Percentiles rank a stretch among this genome's conserved stretches.
Evolutionary conservation across 2,888 invertebrate species (phyloP).

Genomic region (Torymus auratus): DNA sequence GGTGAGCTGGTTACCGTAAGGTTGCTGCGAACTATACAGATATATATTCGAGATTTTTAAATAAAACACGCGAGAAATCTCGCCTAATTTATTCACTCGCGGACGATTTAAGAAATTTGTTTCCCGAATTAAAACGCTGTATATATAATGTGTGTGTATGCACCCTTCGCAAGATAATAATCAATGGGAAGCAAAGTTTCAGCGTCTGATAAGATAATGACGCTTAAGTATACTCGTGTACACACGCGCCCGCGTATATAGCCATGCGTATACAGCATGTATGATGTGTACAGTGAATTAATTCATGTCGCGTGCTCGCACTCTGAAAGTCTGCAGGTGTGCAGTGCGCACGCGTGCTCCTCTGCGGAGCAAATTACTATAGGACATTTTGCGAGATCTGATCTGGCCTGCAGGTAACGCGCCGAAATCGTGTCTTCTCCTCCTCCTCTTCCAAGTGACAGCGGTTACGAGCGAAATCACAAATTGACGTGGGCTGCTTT

Average conservation of each 20-base stretch:
- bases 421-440: slow-evolving; percentile 28
- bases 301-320: slow-evolving; percentile 46
- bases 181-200: background rate
- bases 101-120: no score
- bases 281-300: slow-evolving; percentile 12
- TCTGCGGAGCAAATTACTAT: slow-evolving; percentile 45
- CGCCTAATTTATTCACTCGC: no score
- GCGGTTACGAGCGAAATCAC: slow-evolving; percentile 30
- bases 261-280: background rate
- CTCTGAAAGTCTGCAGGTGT: slow-evolving; percentile 26
- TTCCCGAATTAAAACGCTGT: no score
- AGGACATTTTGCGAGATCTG: slow-evolving; percentile 41
- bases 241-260: background rate
- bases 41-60: no score
- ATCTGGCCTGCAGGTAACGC: slow-evolving; percentile 16
- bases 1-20: no score
- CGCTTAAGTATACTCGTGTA: background rate
- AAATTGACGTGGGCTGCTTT: background rate
- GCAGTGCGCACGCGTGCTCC: background rate
- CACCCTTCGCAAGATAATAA: background rate
- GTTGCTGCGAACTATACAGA: no score
- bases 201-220: slow-evolving; percentile 10
- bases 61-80: no score
- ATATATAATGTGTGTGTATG: no score
- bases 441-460: slow-evolving; percentile 18